A percentile compares a stretch with the other conserved stretches of the same genome.
These are phyloP conservation scores for Terebella lapidaria DNA, from an alignment of 2,888 invertebrate species.

Conservation along the genomic window DNA sequence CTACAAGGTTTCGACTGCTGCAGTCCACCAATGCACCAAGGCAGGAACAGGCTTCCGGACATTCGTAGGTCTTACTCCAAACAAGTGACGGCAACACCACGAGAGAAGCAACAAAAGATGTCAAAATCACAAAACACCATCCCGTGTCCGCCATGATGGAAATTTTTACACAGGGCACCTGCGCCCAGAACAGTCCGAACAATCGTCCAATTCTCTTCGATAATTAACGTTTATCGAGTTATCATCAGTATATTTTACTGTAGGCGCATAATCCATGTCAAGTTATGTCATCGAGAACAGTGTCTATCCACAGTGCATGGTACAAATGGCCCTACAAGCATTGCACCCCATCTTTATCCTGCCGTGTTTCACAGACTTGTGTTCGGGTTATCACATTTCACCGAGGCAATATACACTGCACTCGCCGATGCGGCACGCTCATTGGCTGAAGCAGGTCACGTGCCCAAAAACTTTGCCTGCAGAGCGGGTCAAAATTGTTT, in stretches of 20 bases:
- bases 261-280: background rate
- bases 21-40: conserved; percentile 72
- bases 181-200: background rate
- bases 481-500: too few relatives aligned
- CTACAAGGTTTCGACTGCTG: conserved; percentile 65
- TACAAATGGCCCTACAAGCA: background rate
- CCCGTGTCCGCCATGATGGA: background rate
- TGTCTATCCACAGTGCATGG: background rate
- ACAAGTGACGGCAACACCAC: background rate
- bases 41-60: conserved; percentile 69
- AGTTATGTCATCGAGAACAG: background rate
- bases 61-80: conserved; percentile 40
- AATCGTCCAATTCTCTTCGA: background rate
- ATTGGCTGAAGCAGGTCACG: too few relatives aligned
- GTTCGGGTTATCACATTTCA: too few relatives aligned
- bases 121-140: background rate
- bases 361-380: too few relatives aligned
- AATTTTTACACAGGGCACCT: background rate
- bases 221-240: background rate
- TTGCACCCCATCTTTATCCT: too few relatives aligned
- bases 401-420: too few relatives aligned
- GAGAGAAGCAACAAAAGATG: background rate
- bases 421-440: too few relatives aligned
- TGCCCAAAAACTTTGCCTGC: too few relatives aligned
- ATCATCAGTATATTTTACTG: background rate